These are phyloP conservation scores for Micoletzkya japonica DNA, from an alignment of 2,888 invertebrate species.

Conservation along the genomic window DNA sequence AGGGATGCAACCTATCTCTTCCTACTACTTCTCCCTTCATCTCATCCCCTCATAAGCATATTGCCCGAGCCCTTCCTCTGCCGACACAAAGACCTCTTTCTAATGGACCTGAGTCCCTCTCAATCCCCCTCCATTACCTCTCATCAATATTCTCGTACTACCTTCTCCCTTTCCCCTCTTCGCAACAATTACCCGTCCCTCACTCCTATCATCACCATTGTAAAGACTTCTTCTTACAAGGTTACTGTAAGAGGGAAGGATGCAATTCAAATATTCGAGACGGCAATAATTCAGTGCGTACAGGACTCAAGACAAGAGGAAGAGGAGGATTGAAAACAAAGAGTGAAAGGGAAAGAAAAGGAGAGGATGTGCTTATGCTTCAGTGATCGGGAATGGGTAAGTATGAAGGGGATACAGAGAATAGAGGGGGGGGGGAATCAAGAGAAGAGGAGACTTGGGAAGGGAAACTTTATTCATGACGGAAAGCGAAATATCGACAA, in stretches of 20 bases:
- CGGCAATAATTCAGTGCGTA: background rate
- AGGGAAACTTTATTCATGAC: too few species aligned
- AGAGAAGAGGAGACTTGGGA: too few species aligned
- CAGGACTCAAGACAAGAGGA: background rate
- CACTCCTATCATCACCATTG: background rate
- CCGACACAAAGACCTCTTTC: background rate
- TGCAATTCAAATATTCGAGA: constrained; percentile 1
- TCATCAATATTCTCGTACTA: too few species aligned
- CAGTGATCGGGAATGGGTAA: background rate
- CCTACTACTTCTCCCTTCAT: too few species aligned
- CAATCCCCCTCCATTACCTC: background rate
- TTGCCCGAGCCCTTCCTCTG: too few species aligned
- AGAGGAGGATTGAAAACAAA: background rate
- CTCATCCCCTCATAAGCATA: too few species aligned
- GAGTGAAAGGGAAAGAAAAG: background rate
- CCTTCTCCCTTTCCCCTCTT: background rate
- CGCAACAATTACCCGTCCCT: background rate
- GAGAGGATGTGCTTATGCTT: constrained; percentile 8
- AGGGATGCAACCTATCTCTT: too few species aligned
- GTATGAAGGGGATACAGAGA: too few species aligned
- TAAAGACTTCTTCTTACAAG: background rate
- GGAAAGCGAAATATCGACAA: too few species aligned
- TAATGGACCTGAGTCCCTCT: background rate
- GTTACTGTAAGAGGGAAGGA: background rate
- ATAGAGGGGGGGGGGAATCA: too few species aligned